Base-by-base conservation (phyloP, 2,797 vertebrate genomes). In the Tachyglossus aculeatus region DNA sequence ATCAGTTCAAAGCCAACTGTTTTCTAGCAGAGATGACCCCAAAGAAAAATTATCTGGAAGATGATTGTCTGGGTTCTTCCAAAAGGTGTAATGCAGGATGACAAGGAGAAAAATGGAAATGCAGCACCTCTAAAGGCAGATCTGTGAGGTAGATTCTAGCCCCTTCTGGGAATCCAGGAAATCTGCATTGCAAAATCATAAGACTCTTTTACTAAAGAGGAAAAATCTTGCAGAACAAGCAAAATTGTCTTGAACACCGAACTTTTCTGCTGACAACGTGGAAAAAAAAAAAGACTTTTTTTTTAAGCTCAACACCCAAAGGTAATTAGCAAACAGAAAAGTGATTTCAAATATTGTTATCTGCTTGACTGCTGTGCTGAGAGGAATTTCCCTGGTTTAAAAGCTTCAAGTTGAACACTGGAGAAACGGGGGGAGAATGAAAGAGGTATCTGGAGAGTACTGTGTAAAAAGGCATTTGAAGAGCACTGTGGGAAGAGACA, bases 251-350 rank as follows among this genome's bases (percentile, higher is more conserved):
- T 80, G 53, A 68, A 38, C 19, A 12, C 5, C 18, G 41, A 87
- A 88, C 84, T 85, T 86, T 89, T 84, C 31, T 80, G 84, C 86
- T 87, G 85, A 87, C 81, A 48, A 12, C 13, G 56, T 54, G 39
- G 54, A 48, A 65, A 75, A 77, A 83, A 44, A 56, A 51, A 64
- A 75, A 80, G 78, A 44, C 0, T 0, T 45, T 58, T 5, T 63
- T 78, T 43, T 48, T 22, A 40, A 19, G 50, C 8, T 84, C 13
- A 29, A 24, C n/a, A n/a, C 86, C 86, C 87, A 58, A 48, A 75
- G 85, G 88, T 81, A 82, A 85, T 88, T 81, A 78, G 77, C 54
- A 80, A 84, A 86, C 76, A 86, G 77, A 81, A 67, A 29, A 68
- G 73, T 71, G 65, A 71, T 75, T 87, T 86, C 71, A 87, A 86